phyloP scores from a whole-genome alignment of 2,888 invertebrate species.

The Apamea crenata region DNA sequence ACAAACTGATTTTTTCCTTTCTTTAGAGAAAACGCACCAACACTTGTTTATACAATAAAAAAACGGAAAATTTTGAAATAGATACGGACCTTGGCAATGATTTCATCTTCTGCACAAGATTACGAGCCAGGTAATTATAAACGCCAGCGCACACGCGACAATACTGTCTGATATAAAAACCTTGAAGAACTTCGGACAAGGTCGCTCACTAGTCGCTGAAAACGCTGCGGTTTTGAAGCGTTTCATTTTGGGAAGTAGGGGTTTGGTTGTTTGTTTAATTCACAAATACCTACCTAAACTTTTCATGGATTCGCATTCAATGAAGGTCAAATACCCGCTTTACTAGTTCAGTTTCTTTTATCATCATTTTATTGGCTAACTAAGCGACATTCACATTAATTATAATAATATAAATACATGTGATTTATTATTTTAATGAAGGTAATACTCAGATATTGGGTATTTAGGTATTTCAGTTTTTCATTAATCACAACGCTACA shows the following conservation, averaged over 20 bases:
- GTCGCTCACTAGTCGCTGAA: conserved; percentile 25
- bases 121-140: conserved; percentile 46
- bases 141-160: conserved; percentile 40
- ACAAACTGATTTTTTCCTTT: not conserved
- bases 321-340: not conserved
- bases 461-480: no score
- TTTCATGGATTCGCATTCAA: not conserved
- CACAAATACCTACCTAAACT: not conserved
- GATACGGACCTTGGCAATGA: conserved; percentile 50
- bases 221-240: conserved; percentile 29
- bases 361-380: not conserved
- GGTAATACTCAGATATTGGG: no score
- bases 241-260: not conserved
- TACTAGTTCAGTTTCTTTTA: not conserved
- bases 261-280: not conserved
- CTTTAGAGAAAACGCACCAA: not conserved
- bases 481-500: no score
- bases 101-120: conserved; percentile 25
- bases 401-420: no score
- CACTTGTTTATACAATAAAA: not conserved
- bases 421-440: no score
- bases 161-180: conserved; percentile 54
- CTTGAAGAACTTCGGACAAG: conserved; percentile 55
- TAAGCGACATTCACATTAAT: no score
- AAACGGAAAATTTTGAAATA: conserved; percentile 17